Base-by-base conservation (phyloP, 2,113 vertebrate species). In the Stigmatopora nigra region DNA sequence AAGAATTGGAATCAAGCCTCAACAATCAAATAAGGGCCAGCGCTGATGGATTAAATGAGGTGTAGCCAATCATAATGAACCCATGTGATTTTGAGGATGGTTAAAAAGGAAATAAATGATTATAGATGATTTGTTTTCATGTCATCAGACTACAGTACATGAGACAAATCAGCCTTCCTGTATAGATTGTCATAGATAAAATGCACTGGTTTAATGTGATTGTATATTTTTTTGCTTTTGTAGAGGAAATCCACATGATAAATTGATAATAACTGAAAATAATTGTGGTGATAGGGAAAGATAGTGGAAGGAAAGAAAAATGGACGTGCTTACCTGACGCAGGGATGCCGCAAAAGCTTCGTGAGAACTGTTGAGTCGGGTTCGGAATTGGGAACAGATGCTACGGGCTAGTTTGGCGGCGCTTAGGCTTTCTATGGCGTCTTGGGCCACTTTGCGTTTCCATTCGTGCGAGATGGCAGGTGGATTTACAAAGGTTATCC, bases 371-470 rank as follows among this genome's bases (percentile, higher is more conserved):
- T 97, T 96, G 11, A 99, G 93, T 10, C 94, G 90, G 1, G 94
- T 98, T 22, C 94, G 89, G 84, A 99, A 99, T 68, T 99, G 97
- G 76, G 96, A 96, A 79, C 97, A 99, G 77, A 99, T 99, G 86
- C 94, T 98, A 84, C 92, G 94, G 68, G 97, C 96, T 78, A 99
- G 83, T 71, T 98, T 98, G 75, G 95, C 94, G 0, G 97, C 95
- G 0, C 96, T 98, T 55, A 99, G 93, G 82, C 95, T 97, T 87
- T 99, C 97, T 0, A 99, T 99, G 58, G 97, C 96, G 0, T 99
- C 97, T 83, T 99, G 97, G 62, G 96, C 97, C 63, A 98, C 93
- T 77, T 95, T 98, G 65, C 95, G 90, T 85, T 98, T 99, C 97
- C 97, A 99, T 59, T 98, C 97, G 0, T 89, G 82, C 3, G 88